Base-by-base conservation (phyloP, 2,797 vertebrate genomes). In the Hemibagrus guttatus region DNA sequence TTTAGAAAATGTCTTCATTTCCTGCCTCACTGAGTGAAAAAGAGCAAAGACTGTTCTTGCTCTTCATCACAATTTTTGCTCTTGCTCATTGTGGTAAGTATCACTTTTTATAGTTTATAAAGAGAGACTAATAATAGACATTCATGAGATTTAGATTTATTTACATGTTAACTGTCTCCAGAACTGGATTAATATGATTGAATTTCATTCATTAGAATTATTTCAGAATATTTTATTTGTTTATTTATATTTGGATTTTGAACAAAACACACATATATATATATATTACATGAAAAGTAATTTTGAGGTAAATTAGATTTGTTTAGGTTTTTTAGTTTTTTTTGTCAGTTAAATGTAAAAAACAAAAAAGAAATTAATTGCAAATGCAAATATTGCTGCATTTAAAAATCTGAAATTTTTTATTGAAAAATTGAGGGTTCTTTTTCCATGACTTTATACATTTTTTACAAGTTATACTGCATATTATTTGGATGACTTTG, bases 41-140 rank as follows among this genome's bases (percentile, higher is more conserved):
- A 87, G 86, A 88, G 56, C 68, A 74, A 8, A 92, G 14, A 54
- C 71, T 88, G 61, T 42, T 94, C 59, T 86, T 94, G 82, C 89
- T 89, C 75, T 90, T 95, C 87, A 87, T 94, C 56, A 63, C 59
- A 71, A 78, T 93, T 17, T 89, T 89, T 84, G 91, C 91, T 83
- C 69, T 95, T 35, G 68, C 95, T 63, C 74, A 85, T 46, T 90
- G 86, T 35, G 94, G 95, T 96, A 89, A 94, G 95, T 84, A 81
- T 66, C 12, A 6, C 35, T 49, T 66, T 81, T 28, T 31, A 58
- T 81, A 49, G 8, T 81, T 66, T 31, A 31, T 52, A 28, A 8
- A 35, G 28, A 31, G 17, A 9, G 12, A 23, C 14, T 59, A n/a
- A 26, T 16, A 14, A n/a, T 42, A 23, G 46, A 49, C 7, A 49